phyloP scores from a whole-genome alignment of 1,140 invertebrate genomes.

The Ericerus pela region DNA sequence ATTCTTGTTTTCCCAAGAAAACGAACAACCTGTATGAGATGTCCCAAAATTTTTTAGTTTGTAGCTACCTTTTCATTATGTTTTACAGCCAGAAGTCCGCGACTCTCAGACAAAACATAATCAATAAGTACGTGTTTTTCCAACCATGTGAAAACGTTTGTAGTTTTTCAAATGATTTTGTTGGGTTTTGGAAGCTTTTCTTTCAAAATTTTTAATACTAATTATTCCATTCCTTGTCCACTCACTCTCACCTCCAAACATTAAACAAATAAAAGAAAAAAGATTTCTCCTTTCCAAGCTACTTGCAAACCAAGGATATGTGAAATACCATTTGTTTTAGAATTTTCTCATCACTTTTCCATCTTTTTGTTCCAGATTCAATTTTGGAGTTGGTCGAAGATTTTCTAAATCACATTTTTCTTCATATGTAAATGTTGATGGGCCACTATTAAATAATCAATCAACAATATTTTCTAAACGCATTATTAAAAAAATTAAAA shows the following conservation, averaged over 20 bases:
- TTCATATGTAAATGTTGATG: no score
- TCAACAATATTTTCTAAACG: no score
- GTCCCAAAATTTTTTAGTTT: conserved; percentile 17
- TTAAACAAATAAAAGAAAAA: conserved; percentile 13
- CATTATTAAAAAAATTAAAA: no score
- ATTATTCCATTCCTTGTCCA: conserved; percentile 11
- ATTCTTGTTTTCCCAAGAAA: conserved; percentile 27
- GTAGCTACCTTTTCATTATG: conserved; percentile 15
- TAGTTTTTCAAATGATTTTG: not conserved
- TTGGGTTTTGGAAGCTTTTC: not conserved
- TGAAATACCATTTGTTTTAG: not conserved
- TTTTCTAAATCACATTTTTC: no score
- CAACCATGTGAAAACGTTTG: not conserved
- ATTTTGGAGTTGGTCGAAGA: no score
- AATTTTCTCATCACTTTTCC: conserved; percentile 1
- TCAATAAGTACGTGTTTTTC: not conserved
- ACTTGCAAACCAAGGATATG: conserved; percentile 4
- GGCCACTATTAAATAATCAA: no score
- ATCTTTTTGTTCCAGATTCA: not conserved
- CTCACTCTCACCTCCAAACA: conserved; percentile 11
- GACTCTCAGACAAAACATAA: not conserved
- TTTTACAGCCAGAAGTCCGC: not conserved
- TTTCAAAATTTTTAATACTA: conserved; percentile 1
- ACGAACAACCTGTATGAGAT: conserved; percentile 23
- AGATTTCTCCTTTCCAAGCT: conserved; percentile 1